A percentile compares a stretch with the other conserved stretches of the same genome.
Conservation (phyloP, 2,888 invertebrate species). For the Carterocephalus palaemon region DNA sequence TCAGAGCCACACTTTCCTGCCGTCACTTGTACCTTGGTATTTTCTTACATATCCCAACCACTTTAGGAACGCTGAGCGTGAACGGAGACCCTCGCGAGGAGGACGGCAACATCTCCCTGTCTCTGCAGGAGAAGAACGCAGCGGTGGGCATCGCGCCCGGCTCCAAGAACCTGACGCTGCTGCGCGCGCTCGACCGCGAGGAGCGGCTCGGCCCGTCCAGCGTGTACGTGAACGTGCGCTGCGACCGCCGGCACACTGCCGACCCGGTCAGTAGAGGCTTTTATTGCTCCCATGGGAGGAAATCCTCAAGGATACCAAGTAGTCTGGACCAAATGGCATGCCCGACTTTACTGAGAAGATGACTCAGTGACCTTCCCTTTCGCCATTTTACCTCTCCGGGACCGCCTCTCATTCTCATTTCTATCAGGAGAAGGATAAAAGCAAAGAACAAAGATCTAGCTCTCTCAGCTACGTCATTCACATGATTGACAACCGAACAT, state of each 20-base stretch:
- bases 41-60: neutral
- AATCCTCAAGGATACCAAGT: too few species aligned
- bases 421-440: too few species aligned
- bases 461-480: too few species aligned
- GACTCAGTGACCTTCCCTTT: too few species aligned
- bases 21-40: neutral
- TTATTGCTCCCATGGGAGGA: too few species aligned
- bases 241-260: conserved; percentile 86
- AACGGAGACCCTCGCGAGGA: conserved; percentile 87
- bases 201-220: conserved; percentile 90
- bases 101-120: conserved; percentile 89
- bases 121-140: conserved; percentile 87
- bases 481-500: too few species aligned
- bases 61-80: conserved; percentile 83
- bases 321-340: too few species aligned
- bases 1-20: too few species aligned
- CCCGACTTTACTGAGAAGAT: too few species aligned
- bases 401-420: too few species aligned
- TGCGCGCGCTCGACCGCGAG: conserved; percentile 89
- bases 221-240: conserved; percentile 91
- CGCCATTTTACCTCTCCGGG: too few species aligned
- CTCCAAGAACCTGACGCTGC: conserved; percentile 88
- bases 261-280: conserved; percentile 86
- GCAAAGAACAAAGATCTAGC: too few species aligned
- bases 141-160: conserved; percentile 86